These are phyloP conservation scores for Enoplosus armatus DNA, from an alignment of 2,797 vertebrate genomes.

Conservation along the genomic window DNA sequence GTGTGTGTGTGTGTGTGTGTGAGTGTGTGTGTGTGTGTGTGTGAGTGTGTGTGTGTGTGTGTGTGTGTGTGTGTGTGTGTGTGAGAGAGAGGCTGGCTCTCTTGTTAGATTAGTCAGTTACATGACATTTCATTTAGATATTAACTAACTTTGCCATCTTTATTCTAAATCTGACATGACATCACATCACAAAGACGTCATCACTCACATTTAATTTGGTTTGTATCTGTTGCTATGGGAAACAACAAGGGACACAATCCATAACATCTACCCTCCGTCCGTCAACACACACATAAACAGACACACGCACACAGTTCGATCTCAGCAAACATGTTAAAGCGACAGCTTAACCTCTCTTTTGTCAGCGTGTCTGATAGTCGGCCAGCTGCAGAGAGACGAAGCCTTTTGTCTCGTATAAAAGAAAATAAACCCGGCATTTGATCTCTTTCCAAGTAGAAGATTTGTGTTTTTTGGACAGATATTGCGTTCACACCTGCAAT, in stretches of 20 bases:
- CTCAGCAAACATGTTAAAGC: slow-evolving; percentile 15
- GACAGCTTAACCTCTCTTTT: slow-evolving; percentile 35
- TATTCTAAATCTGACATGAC: background rate
- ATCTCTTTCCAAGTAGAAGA: slow-evolving; percentile 31
- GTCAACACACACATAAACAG: background rate
- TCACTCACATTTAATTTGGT: background rate
- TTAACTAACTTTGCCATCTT: background rate
- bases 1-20: too few species aligned
- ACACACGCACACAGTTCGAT: slow-evolving; percentile 11
- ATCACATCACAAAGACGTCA: too few species aligned
- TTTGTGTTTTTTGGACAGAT: background rate
- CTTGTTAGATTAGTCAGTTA: background rate
- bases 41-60: background rate
- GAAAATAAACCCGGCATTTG: background rate
- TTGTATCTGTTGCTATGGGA: background rate
- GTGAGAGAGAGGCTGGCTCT: background rate
- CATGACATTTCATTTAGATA: background rate
- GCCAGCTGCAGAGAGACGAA: slow-evolving; percentile 7
- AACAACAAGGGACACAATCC: background rate
- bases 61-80: too few species aligned
- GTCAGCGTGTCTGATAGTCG: background rate
- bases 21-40: too few species aligned
- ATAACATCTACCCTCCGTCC: background rate
- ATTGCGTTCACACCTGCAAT: slow-evolving; percentile 22
- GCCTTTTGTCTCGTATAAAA: slow-evolving; percentile 7